Percentiles rank a stretch among this genome's conserved stretches.
Evolutionary conservation across 2,888 invertebrate genomes (phyloP).

Genomic region (Drosophila sordidula): DNA sequence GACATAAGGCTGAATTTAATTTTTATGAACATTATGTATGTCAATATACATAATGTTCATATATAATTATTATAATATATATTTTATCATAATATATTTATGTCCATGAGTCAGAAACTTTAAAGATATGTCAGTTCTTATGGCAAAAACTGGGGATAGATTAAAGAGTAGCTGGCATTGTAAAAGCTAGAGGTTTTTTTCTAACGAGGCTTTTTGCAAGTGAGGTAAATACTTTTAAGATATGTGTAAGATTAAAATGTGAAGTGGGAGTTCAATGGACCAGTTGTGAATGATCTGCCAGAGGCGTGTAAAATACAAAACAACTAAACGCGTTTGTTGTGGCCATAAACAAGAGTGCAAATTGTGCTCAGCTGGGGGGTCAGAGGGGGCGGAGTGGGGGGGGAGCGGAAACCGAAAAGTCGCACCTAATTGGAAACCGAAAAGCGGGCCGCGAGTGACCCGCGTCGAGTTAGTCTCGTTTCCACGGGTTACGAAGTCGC

Average conservation of each 20-base stretch:
- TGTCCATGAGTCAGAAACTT: not conserved
- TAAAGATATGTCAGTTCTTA: not conserved
- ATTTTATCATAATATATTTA: too few species aligned
- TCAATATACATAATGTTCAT: too few species aligned
- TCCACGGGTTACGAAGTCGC: conserved; percentile 25
- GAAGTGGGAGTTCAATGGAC: conserved; percentile 43
- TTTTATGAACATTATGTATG: too few species aligned
- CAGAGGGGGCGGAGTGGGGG: not conserved
- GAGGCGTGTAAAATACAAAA: conserved; percentile 26
- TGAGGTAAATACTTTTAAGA: not conserved
- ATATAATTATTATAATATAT: too few species aligned
- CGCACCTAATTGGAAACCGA: conserved; percentile 57
- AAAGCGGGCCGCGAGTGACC: conserved; percentile 43
- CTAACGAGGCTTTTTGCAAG: conserved; percentile 23
- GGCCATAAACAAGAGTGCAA: conserved; percentile 75
- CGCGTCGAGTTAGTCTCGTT: conserved; percentile 63
- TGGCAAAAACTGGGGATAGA: not conserved
- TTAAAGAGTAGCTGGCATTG: conserved; percentile 13
- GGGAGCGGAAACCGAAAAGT: conserved; percentile 39
- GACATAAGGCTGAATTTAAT: too few species aligned
- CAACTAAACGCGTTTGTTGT: conserved; percentile 71
- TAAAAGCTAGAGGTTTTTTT: not conserved
- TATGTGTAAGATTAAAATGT: too few species aligned
- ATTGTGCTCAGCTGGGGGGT: conserved; percentile 56
- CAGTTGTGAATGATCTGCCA: conserved; percentile 54